Evolutionary conservation across 2,113 vertebrate genomes (phyloP).

Genomic region (Microcebus tavaratra): DNA sequence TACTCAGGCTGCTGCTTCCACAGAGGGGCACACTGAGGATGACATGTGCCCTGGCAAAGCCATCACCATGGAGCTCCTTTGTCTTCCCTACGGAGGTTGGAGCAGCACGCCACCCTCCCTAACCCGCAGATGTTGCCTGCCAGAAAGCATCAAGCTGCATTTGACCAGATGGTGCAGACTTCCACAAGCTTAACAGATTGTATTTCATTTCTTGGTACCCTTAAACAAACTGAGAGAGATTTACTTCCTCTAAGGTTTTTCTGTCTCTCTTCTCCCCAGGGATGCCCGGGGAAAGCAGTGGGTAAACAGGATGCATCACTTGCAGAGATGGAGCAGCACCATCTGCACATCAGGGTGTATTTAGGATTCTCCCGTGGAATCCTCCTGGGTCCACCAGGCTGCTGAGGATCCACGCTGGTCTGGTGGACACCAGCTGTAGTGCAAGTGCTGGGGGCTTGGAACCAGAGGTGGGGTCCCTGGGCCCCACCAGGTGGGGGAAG

Average conservation of each 20-base stretch:
- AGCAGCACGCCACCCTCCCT: not conserved
- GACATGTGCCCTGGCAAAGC: not conserved
- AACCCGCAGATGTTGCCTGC: conserved; percentile 43
- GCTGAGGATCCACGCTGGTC: not conserved
- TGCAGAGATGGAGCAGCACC: not conserved
- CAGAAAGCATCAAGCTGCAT: conserved; percentile 8
- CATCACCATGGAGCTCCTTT: accelerated
- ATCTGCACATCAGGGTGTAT: not conserved
- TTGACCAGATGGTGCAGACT: conserved; percentile 61
- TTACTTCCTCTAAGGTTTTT: conserved; percentile 20
- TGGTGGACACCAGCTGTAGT: not conserved
- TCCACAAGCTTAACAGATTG: conserved; percentile 38
- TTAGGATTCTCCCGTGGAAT: not conserved
- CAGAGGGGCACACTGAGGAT: not conserved
- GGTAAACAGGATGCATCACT: not conserved
- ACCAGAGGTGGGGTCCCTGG: not conserved
- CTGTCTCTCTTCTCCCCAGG: not conserved
- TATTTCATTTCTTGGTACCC: conserved; percentile 12
- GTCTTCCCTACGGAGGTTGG: not conserved
- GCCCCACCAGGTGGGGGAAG: too few species aligned
- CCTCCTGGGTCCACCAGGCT: not conserved
- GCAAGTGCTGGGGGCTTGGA: not conserved
- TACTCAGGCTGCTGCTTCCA: not conserved
- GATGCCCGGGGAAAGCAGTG: not conserved
- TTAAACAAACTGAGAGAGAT: conserved; percentile 61